Evolutionary conservation across 1,140 invertebrate genomes (phyloP).

Genomic region (Oedothorax gibbosus): DNA sequence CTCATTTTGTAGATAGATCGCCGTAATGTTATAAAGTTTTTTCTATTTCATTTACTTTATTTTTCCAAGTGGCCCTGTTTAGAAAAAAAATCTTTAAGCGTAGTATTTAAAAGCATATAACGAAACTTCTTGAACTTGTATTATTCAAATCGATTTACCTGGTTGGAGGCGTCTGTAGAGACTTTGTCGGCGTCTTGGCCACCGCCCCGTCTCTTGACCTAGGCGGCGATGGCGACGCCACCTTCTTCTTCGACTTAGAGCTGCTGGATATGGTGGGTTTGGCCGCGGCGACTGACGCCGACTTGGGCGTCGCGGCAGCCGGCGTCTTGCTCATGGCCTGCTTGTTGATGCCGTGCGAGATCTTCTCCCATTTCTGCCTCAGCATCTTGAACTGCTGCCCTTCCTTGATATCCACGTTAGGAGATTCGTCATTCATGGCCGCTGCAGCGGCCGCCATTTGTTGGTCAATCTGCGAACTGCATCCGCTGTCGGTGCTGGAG

Average conservation of each 20-base stretch:
- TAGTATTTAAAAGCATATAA: no score
- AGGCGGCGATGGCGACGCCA: slow-evolving; percentile 34
- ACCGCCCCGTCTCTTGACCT: slow-evolving; percentile 39
- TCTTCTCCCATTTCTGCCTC: slow-evolving; percentile 60
- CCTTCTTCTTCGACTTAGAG: slow-evolving; percentile 52
- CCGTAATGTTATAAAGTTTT: no score
- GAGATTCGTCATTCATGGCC: slow-evolving; percentile 6
- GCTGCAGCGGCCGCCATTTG: slow-evolving; percentile 11
- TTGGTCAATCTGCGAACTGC: slow-evolving; percentile 56
- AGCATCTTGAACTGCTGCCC: slow-evolving; percentile 57
- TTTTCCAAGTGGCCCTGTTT: no score
- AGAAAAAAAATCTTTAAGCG: no score
- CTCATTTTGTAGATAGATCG: no score
- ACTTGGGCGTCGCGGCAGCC: neutral
- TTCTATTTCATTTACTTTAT: no score
- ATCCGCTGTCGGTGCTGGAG: slow-evolving; percentile 59
- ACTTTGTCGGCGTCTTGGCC: slow-evolving; percentile 50
- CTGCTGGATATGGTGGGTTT: slow-evolving; percentile 51
- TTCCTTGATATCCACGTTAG: slow-evolving; percentile 41
- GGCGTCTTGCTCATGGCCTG: slow-evolving; percentile 22
- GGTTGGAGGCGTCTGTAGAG: neutral
- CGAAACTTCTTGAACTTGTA: neutral
- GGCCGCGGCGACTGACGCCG: slow-evolving; percentile 3
- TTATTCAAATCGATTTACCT: neutral
- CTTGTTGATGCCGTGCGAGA: slow-evolving; percentile 52